phyloP scores from a whole-genome alignment of 1,140 invertebrate genomes.

The Pseudoatta argentina region DNA sequence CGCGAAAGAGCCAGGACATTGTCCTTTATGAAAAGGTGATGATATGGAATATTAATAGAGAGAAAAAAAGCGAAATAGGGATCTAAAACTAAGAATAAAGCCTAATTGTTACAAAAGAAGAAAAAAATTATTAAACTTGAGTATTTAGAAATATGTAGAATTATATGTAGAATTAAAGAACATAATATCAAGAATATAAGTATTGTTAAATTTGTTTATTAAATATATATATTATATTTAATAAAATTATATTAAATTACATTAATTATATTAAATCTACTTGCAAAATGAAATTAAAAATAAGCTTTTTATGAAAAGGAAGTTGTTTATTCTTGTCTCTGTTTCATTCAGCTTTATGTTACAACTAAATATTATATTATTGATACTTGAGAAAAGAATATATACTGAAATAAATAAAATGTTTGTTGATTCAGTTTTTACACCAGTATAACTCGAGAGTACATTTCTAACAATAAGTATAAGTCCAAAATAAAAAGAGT shows the following conservation, averaged over 20 bases:
- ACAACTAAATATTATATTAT: background rate
- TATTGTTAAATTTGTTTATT: background rate
- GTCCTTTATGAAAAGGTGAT: slow-evolving; percentile 25
- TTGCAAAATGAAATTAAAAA: background rate
- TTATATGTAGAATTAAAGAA: background rate
- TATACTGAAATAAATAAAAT: background rate
- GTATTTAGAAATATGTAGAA: background rate
- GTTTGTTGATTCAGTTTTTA: background rate
- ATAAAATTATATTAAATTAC: no score
- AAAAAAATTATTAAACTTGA: background rate
- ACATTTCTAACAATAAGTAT: background rate
- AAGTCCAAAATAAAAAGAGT: slow-evolving; percentile 15
- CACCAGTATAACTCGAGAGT: background rate
- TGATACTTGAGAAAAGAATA: slow-evolving; percentile 7
- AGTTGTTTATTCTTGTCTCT: background rate
- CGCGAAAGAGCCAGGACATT: slow-evolving; percentile 22
- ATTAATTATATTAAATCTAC: background rate
- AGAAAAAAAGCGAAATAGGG: background rate
- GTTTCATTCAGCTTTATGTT: background rate
- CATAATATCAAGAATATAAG: background rate
- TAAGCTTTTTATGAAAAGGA: background rate
- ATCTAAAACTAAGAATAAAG: background rate
- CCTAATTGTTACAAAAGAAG: background rate
- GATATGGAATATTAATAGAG: slow-evolving; percentile 19
- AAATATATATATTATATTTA: no score